Percentiles rank a stretch among this genome's conserved stretches.
phyloP scores from a whole-genome alignment of 2,797 vertebrate species.

The Sus cebifrons region DNA sequence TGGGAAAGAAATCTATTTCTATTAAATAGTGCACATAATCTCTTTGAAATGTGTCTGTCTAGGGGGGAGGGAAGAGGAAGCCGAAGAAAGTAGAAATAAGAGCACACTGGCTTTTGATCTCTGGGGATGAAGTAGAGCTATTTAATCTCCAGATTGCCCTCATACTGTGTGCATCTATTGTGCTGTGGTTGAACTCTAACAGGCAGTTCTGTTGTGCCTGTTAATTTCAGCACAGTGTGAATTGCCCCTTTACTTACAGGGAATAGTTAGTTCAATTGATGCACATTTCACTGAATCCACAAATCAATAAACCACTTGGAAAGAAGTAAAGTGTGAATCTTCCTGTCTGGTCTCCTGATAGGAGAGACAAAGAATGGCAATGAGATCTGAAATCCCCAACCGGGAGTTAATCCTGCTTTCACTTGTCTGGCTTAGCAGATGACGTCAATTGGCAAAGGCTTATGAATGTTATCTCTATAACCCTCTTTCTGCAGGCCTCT shows the following conservation, averaged over 20 bases:
- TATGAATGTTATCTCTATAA: slow-evolving; percentile 80
- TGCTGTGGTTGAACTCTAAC: slow-evolving; percentile 44
- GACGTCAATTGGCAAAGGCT: slow-evolving; percentile 68
- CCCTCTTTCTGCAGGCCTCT: slow-evolving; percentile 50
- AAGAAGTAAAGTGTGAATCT: slow-evolving; percentile 79
- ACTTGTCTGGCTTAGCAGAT: slow-evolving; percentile 72
- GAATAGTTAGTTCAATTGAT: slow-evolving; percentile 75
- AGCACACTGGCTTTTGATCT: not conserved
- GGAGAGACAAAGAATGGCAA: slow-evolving; percentile 79
- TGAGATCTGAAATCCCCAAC: slow-evolving; percentile 77
- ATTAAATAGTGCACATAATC: slow-evolving; percentile 60
- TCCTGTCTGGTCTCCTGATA: slow-evolving; percentile 68
- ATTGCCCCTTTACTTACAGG: slow-evolving; percentile 65
- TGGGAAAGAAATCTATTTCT: slow-evolving; percentile 72
- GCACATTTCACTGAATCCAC: slow-evolving; percentile 81
- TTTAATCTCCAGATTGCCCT: slow-evolving; percentile 56
- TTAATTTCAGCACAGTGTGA: slow-evolving; percentile 79
- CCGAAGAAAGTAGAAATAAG: slow-evolving; percentile 73
- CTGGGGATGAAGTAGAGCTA: slow-evolving; percentile 67
- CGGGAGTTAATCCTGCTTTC: slow-evolving; percentile 77
- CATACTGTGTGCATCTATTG: slow-evolving; percentile 66
- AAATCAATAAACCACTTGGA: slow-evolving; percentile 81
- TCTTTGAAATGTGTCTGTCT: slow-evolving; percentile 72
- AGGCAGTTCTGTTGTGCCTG: slow-evolving; percentile 28
- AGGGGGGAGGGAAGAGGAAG: not conserved